These are phyloP conservation scores for Eclectus roratus DNA, from an alignment of 2,113 vertebrate species.

Conservation along the genomic window DNA sequence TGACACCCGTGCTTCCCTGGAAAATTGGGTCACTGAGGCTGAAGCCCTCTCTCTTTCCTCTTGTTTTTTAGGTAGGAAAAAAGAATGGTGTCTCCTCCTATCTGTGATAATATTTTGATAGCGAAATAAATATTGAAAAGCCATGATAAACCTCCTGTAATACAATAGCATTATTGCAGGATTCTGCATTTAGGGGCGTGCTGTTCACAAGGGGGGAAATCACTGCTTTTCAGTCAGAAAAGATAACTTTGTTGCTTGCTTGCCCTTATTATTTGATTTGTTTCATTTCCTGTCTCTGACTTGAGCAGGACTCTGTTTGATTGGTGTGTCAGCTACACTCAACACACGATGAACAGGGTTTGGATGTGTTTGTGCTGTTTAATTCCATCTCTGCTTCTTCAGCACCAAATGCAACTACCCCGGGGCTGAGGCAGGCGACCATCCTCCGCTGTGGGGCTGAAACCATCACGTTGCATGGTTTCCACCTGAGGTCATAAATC, in stretches of 20 bases:
- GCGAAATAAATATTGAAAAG: not conserved
- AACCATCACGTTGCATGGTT: not conserved
- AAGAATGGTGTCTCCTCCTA: not conserved
- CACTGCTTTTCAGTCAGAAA: not conserved
- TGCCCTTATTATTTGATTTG: not conserved
- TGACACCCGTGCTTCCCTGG: not conserved
- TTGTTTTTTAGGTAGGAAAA: not conserved
- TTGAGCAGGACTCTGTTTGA: not conserved
- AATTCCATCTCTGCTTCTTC: not conserved
- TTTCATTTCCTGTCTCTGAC: not conserved
- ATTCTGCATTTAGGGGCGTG: not conserved
- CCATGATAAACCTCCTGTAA: not conserved
- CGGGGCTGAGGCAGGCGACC: not conserved
- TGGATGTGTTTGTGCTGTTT: not conserved
- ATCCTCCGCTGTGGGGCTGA: not conserved
- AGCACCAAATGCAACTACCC: not conserved
- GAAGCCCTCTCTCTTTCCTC: not conserved
- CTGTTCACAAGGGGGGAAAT: not conserved
- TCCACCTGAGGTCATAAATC: conserved; percentile 59
- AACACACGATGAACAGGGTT: fast-evolving
- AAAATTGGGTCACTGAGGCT: not conserved
- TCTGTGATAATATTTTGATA: not conserved
- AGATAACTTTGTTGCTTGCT: not conserved
- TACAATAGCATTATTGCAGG: not conserved
- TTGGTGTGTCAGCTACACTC: not conserved